These are phyloP conservation scores for Tetragonula clypearis DNA, from an alignment of 1,140 invertebrate genomes.

Conservation along the genomic window DNA sequence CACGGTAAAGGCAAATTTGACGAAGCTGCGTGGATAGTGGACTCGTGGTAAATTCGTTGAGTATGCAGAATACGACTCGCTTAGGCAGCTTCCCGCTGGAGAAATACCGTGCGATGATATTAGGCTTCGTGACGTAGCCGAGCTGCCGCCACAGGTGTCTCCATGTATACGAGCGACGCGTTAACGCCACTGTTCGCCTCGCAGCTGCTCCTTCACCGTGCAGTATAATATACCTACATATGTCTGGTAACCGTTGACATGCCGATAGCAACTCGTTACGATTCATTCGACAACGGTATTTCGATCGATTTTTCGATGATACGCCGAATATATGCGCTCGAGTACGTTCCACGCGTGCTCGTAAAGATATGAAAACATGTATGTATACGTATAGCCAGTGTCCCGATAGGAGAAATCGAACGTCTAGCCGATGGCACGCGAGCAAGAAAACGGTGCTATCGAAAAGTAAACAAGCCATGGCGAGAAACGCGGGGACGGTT, in stretches of 20 bases:
- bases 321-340: not conserved
- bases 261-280: not conserved
- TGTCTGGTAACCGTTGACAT: not conserved
- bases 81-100: constrained; percentile 22
- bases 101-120: constrained; percentile 36
- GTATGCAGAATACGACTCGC: constrained; percentile 11
- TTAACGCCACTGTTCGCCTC: constrained; percentile 25
- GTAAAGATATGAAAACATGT: constrained; percentile 34
- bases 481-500: not conserved
- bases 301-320: constrained; percentile 11
- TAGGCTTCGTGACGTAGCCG: constrained; percentile 46
- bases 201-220: not conserved
- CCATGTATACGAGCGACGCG: constrained; percentile 23
- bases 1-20: not conserved
- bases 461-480: constrained; percentile 41
- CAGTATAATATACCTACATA: not conserved
- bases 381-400: not conserved
- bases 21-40: not conserved
- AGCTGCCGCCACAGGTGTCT: constrained; percentile 50
- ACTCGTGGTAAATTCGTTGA: constrained; percentile 8
- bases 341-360: not conserved
- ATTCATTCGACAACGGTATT: not conserved
- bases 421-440: constrained; percentile 18
- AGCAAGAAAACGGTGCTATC: constrained; percentile 19
- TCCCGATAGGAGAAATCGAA: constrained; percentile 4